Conservation (phyloP, 2,113 vertebrate genomes). For the Tyto alba region DNA sequence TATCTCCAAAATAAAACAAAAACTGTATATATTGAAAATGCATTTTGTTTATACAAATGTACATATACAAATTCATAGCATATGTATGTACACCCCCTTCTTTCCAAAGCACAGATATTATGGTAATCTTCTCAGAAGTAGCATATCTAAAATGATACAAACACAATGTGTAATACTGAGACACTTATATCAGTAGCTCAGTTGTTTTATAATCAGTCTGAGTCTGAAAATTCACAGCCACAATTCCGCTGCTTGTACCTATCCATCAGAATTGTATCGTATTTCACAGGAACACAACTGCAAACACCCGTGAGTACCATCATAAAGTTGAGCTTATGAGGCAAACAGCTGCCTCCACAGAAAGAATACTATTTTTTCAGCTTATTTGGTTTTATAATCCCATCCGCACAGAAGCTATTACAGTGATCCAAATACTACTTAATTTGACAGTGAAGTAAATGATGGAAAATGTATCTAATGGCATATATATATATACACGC, state of each 20-base stretch:
- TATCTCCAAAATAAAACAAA: neutral
- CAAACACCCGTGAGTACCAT: neutral
- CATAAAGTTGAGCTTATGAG: neutral
- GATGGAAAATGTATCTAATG: neutral
- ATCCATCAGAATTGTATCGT: neutral
- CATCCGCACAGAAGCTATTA: neutral
- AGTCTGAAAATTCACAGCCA: neutral
- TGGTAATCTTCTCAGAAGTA: neutral
- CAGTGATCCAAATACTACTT: neutral
- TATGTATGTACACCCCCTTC: neutral
- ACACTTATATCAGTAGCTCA: neutral
- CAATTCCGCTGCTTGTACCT: neutral
- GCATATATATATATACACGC: neutral
- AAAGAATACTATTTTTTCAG: neutral
- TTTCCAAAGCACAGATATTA: neutral
- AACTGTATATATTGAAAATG: neutral
- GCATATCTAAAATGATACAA: neutral
- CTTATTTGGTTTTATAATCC: neutral
- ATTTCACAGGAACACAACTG: neutral
- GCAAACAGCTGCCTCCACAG: neutral
- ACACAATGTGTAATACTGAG: neutral
- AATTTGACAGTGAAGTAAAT: neutral
- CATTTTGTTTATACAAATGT: neutral
- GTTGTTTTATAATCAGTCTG: neutral
- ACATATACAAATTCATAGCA: neutral